phyloP scores from a whole-genome alignment of 2,888 invertebrate species.

The Sminthurinus aureus region DNA sequence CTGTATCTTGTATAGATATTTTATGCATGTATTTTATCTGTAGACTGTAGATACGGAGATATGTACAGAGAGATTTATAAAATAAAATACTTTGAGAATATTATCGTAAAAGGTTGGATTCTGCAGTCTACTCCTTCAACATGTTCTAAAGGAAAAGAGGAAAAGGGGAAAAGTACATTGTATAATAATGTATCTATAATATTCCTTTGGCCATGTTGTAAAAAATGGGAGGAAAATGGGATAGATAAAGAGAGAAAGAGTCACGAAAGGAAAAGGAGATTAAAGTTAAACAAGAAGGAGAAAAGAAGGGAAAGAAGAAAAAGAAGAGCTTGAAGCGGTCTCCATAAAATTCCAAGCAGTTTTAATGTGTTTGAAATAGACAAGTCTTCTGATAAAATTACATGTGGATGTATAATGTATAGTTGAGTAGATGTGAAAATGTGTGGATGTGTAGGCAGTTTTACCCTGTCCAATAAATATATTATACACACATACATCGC shows the following conservation, averaged over 20 bases:
- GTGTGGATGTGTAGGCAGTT: too few species aligned
- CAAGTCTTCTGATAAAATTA: neutral
- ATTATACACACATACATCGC: too few species aligned
- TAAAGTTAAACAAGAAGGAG: neutral
- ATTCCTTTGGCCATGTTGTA: conserved; percentile 13
- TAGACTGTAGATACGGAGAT: too few species aligned
- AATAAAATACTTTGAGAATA: neutral
- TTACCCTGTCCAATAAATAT: too few species aligned
- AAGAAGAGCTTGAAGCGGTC: conserved; percentile 26
- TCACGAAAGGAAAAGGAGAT: neutral
- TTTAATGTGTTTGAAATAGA: conserved; percentile 25
- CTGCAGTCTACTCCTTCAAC: neutral
- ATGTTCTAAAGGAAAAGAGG: neutral
- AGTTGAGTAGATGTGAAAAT: too few species aligned
- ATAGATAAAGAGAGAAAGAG: conserved; percentile 1
- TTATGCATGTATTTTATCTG: too few species aligned
- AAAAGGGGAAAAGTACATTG: neutral
- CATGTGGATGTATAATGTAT: too few species aligned
- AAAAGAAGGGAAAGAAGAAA: neutral
- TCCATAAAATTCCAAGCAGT: conserved; percentile 27
- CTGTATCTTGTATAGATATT: too few species aligned
- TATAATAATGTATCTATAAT: neutral
- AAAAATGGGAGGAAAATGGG: conserved; percentile 11
- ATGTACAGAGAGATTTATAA: too few species aligned
- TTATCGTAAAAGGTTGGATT: neutral